These are phyloP conservation scores for Aelia acuminata DNA, from an alignment of 2,888 invertebrate species.

Conservation along the genomic window DNA sequence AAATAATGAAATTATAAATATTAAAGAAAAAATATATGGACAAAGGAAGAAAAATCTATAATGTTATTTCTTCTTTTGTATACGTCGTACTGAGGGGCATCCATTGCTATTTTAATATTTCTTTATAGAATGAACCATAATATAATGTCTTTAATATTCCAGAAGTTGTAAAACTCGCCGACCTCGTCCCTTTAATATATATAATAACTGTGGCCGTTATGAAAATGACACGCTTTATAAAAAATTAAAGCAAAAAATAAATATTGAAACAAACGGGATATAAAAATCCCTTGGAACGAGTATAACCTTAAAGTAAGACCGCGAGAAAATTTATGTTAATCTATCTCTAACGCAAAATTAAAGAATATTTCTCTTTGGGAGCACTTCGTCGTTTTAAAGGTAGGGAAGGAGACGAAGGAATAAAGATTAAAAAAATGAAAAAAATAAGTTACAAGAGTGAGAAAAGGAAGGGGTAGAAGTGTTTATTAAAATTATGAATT, in stretches of 20 bases:
- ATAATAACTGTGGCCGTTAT: background rate
- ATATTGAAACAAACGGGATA: background rate
- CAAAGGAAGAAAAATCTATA: background rate
- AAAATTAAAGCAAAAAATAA: background rate
- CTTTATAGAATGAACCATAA: background rate
- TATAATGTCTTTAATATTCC: background rate
- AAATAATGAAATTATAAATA: too few species aligned
- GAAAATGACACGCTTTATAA: background rate
- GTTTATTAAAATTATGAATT: conserved; percentile 60
- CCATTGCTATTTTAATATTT: background rate
- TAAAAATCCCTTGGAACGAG: background rate
- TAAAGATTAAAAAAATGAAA: background rate
- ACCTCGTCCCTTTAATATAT: background rate
- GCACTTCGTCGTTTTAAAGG: conserved; percentile 50
- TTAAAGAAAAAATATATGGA: too few species aligned
- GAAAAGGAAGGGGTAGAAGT: conserved; percentile 31
- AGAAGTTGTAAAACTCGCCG: background rate
- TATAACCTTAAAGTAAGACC: background rate
- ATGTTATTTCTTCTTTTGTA: background rate
- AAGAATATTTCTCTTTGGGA: background rate
- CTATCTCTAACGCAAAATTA: background rate
- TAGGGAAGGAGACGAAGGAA: background rate
- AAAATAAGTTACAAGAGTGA: conserved; percentile 29
- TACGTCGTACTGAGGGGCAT: background rate
- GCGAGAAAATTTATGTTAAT: background rate